phyloP scores from a whole-genome alignment of 1,140 invertebrate species.

The Elymnias hypermnestra region DNA sequence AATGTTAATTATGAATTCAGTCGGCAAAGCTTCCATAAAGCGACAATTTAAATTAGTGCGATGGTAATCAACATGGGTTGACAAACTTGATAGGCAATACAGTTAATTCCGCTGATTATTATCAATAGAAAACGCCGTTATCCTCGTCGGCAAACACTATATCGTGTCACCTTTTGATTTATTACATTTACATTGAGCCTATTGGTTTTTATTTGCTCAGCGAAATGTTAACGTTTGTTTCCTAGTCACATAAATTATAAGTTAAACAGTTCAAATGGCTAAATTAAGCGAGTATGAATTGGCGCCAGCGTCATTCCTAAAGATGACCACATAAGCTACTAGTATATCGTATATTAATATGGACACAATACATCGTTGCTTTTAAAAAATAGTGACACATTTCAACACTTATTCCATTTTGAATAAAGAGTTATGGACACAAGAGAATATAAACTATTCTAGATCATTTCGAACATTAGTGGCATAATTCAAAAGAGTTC shows the following conservation, averaged over 20 bases:
- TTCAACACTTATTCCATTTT: no score
- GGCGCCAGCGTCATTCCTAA: constrained; percentile 4
- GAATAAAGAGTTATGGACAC: no score
- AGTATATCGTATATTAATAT: no score
- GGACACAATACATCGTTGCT: no score
- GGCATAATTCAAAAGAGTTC: no score
- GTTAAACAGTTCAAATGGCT: constrained; percentile 14
- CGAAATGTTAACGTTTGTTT: constrained; percentile 14
- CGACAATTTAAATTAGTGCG: not conserved
- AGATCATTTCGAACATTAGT: no score
- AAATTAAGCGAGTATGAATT: constrained; percentile 16
- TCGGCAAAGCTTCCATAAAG: no score
- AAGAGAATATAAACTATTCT: no score
- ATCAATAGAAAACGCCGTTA: no score
- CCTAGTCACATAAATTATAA: constrained; percentile 19
- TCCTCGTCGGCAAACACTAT: not conserved
- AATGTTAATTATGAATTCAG: no score
- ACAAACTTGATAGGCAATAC: constrained; percentile 18
- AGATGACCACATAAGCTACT: not conserved
- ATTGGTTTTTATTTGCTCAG: constrained; percentile 20
- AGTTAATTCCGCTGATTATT: constrained; percentile 10
- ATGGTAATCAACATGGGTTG: constrained; percentile 6
- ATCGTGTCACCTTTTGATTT: constrained; percentile 16
- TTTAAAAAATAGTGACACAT: no score
- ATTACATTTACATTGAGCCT: constrained; percentile 15